Percentiles rank a stretch among this genome's conserved stretches.
These are phyloP conservation scores for Andrena chrysosceles DNA, from an alignment of 2,888 invertebrate genomes.

Conservation along the genomic window DNA sequence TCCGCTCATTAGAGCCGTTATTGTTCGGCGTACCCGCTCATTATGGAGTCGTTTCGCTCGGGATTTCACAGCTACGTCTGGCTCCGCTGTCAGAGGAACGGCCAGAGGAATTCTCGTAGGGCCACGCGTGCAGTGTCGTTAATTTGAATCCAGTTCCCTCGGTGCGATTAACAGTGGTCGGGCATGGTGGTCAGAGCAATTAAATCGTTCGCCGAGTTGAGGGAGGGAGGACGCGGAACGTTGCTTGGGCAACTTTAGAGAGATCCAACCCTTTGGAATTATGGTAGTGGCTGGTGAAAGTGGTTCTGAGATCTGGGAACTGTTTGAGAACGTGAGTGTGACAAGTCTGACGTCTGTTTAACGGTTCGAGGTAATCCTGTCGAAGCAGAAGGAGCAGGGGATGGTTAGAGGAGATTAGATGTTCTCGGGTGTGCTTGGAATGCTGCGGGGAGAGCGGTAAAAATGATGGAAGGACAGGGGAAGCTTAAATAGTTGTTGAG, in stretches of 20 bases:
- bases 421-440: too few species aligned
- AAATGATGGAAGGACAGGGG: too few species aligned
- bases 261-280: background rate
- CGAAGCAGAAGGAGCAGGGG: too few species aligned
- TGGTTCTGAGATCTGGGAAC: background rate
- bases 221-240: background rate
- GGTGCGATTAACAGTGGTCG: constrained; percentile 7
- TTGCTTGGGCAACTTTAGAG: background rate
- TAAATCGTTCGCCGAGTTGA: constrained; percentile 13
- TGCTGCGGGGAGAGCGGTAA: too few species aligned
- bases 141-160: constrained; percentile 24
- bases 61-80: constrained; percentile 38
- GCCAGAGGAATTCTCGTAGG: constrained; percentile 39
- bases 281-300: too few species aligned
- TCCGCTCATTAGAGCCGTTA: constrained; percentile 57
- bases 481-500: too few species aligned
- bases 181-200: constrained; percentile 7
- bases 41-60: constrained; percentile 58
- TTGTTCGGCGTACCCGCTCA: constrained; percentile 59
- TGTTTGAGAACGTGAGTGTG: background rate
- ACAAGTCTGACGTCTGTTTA: background rate
- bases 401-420: too few species aligned
- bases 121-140: constrained; percentile 15
- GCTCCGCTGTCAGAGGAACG: background rate
- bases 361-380: background rate